Conservation (phyloP, 23 tunicate species). For the Styela plicata region DNA sequence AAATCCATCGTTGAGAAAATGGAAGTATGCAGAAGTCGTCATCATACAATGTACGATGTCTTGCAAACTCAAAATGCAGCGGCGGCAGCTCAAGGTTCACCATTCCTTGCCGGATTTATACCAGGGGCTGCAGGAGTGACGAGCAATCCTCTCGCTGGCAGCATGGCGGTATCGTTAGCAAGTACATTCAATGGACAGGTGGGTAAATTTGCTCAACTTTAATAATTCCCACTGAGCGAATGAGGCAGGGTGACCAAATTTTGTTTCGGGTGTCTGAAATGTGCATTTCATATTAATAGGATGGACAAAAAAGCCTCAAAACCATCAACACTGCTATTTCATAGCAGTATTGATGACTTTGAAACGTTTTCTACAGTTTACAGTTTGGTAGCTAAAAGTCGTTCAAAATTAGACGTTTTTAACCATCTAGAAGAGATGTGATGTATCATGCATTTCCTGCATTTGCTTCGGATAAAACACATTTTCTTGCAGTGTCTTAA, state of each 20-base stretch:
- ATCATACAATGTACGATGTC: constrained; percentile 46
- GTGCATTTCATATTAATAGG: no score
- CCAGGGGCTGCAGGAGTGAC: constrained; percentile 44
- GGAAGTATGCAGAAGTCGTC: constrained; percentile 81
- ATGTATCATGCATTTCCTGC: no score
- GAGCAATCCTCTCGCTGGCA: constrained; percentile 27
- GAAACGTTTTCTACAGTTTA: no score
- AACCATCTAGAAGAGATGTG: no score
- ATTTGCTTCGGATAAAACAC: no score
- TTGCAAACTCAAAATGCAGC: constrained; percentile 36
- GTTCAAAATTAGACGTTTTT: no score
- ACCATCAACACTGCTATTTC: no score
- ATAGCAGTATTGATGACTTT: no score
- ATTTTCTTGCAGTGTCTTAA: no score
- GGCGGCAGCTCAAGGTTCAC: constrained; percentile 39
- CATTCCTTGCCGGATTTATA: constrained; percentile 56
- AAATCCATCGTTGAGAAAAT: constrained; percentile 77
- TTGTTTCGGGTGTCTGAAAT: no score
- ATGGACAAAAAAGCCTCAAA: no score
- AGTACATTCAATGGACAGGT: constrained; percentile 29
- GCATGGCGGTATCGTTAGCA: constrained; percentile 48
- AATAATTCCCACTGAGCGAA: constrained; percentile 1
- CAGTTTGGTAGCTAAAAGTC: no score
- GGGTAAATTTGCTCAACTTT: not conserved
- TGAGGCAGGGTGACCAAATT: not conserved